A percentile compares a stretch with the other conserved stretches of the same genome.
Conservation (phyloP, 1,140 invertebrate species). For the Potamilus streckersoni region DNA sequence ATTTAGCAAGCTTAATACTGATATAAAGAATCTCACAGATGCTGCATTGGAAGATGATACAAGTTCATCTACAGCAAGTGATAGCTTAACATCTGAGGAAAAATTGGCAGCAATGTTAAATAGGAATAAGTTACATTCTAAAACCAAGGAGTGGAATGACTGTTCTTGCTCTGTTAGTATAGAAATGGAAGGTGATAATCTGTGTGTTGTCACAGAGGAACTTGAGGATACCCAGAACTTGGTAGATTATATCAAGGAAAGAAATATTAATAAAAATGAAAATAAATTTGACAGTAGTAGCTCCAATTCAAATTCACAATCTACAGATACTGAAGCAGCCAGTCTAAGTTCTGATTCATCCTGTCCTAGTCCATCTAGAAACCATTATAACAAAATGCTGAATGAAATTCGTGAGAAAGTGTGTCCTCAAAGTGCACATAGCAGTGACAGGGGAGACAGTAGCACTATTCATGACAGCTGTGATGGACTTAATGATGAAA, state of each 20-base stretch:
- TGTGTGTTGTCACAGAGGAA: constrained; percentile 64
- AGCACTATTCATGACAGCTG: no score
- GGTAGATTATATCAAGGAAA: constrained; percentile 33
- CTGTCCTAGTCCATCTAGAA: constrained; percentile 46
- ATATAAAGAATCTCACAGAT: constrained; percentile 18
- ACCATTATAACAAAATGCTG: constrained; percentile 38
- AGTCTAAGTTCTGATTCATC: constrained; percentile 56
- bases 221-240: constrained; percentile 33
- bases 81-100: constrained; percentile 55
- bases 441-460: no score
- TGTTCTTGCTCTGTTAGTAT: constrained; percentile 56
- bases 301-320: constrained; percentile 42
- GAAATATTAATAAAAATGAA: constrained; percentile 53
- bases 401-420: constrained; percentile 34
- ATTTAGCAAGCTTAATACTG: constrained; percentile 32
- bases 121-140: constrained; percentile 56
- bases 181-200: constrained; percentile 65
- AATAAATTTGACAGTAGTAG: constrained; percentile 54
- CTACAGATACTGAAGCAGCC: constrained; percentile 53
- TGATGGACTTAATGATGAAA: no score
- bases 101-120: constrained; percentile 55
- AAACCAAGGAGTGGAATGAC: constrained; percentile 29
- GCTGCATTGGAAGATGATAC: constrained; percentile 14
- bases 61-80: constrained; percentile 42
- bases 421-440: not conserved